Evolutionary conservation across 2,888 invertebrate genomes (phyloP).

Genomic region (Chymomyza procnemis): DNA sequence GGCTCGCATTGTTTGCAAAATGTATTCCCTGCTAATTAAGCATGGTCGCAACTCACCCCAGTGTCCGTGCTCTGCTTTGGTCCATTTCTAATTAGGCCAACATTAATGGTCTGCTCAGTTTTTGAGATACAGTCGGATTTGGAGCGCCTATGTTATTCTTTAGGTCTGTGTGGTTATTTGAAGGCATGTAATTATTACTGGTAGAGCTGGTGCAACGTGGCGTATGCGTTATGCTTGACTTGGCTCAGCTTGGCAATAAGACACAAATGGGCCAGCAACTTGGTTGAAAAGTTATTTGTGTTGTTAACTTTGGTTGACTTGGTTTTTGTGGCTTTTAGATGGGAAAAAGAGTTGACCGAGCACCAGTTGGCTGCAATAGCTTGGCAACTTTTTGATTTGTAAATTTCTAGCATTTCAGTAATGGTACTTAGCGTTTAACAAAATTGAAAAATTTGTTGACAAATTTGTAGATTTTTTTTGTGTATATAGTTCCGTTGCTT

Average conservation of each 20-base stretch:
- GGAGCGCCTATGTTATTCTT: slow-evolving; percentile 5
- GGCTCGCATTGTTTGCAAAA: slow-evolving; percentile 69
- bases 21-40: slow-evolving; percentile 73
- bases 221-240: slow-evolving; percentile 70
- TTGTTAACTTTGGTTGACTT: slow-evolving; percentile 32
- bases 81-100: slow-evolving; percentile 72
- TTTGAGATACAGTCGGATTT: slow-evolving; percentile 5
- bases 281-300: slow-evolving; percentile 26
- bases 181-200: slow-evolving; percentile 72
- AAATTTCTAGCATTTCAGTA: slow-evolving; percentile 27
- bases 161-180: slow-evolving; percentile 43
- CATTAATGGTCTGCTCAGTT: slow-evolving; percentile 60
- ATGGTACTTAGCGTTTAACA: too few relatives aligned
- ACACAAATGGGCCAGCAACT: neutral
- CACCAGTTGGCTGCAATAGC: slow-evolving; percentile 34
- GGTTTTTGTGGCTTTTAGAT: slow-evolving; percentile 28
- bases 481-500: too few relatives aligned
- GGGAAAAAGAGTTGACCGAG: slow-evolving; percentile 7
- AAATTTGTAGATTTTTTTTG: too few relatives aligned
- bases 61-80: slow-evolving; percentile 18
- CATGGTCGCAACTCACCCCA: slow-evolving; percentile 33
- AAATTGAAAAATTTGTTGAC: too few relatives aligned
- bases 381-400: slow-evolving; percentile 52
- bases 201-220: slow-evolving; percentile 60
- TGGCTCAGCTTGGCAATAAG: slow-evolving; percentile 61